These are phyloP conservation scores for Boloria selene DNA, from an alignment of 2,888 invertebrate species.

Conservation along the genomic window DNA sequence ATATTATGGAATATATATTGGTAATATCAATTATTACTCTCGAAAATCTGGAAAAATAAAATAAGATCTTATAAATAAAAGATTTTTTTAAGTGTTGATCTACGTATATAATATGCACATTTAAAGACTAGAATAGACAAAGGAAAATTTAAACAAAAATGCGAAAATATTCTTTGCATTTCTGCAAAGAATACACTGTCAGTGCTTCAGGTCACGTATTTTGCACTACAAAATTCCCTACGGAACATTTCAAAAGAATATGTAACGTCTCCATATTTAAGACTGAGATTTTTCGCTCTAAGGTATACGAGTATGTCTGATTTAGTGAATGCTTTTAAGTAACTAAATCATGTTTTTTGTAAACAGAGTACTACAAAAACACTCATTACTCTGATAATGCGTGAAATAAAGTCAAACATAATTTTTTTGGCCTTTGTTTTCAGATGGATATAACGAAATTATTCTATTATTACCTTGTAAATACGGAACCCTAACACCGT, in stretches of 20 bases:
- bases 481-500: too few species aligned
- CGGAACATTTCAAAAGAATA: slow-evolving; percentile 2
- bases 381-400: background rate
- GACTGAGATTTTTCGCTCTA: background rate
- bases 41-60: too few species aligned
- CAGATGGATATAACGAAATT: too few species aligned
- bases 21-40: too few species aligned
- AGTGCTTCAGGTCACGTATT: slow-evolving; percentile 11
- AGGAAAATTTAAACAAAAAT: background rate
- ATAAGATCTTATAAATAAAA: too few species aligned
- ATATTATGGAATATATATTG: too few species aligned
- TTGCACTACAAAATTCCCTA: background rate
- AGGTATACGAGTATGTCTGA: background rate
- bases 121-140: background rate
- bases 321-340: background rate
- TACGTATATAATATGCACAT: too few species aligned
- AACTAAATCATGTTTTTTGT: background rate
- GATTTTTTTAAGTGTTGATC: too few species aligned
- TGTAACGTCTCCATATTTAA: background rate
- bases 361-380: background rate
- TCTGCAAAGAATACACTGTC: slow-evolving; percentile 3
- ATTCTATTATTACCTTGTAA: too few species aligned
- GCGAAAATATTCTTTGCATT: background rate
- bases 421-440: too few species aligned
- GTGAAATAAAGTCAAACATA: too few species aligned